These are phyloP conservation scores for Diplolepis rosae DNA, from an alignment of 2,888 invertebrate species.

Conservation along the genomic window DNA sequence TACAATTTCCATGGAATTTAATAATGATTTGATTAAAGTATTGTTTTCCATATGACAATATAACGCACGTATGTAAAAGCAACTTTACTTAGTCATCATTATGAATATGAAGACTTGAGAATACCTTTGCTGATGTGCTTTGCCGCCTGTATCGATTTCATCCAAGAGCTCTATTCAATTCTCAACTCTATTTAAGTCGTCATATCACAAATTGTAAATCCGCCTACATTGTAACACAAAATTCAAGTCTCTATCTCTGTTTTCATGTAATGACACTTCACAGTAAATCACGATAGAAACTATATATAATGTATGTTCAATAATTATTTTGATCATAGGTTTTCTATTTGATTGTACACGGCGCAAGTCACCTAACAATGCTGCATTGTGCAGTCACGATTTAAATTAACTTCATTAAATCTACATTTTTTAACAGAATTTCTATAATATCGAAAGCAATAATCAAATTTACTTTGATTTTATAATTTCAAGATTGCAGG, in stretches of 20 bases:
- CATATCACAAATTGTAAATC: background rate
- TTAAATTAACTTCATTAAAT: background rate
- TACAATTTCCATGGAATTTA: background rate
- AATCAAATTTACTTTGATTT: background rate
- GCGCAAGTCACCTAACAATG: background rate
- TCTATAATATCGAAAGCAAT: background rate
- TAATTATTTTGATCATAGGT: background rate
- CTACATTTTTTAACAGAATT: background rate
- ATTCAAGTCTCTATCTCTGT: background rate
- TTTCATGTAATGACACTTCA: background rate
- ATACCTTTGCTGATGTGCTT: background rate
- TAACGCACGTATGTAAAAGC: background rate
- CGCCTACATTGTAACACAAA: background rate
- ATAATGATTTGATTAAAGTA: background rate
- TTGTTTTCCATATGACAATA: background rate
- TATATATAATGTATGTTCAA: background rate
- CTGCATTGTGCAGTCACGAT: background rate
- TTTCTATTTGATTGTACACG: background rate
- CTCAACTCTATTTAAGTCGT: background rate
- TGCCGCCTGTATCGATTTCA: background rate
- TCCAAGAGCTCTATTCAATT: background rate
- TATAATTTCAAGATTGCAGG: too few relatives aligned
- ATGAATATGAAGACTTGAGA: background rate
- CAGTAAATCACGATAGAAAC: background rate
- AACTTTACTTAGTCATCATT: conserved; percentile 4